Conservation (phyloP, 1,140 invertebrate species). For the Pseudomyrmex flavicornis region DNA sequence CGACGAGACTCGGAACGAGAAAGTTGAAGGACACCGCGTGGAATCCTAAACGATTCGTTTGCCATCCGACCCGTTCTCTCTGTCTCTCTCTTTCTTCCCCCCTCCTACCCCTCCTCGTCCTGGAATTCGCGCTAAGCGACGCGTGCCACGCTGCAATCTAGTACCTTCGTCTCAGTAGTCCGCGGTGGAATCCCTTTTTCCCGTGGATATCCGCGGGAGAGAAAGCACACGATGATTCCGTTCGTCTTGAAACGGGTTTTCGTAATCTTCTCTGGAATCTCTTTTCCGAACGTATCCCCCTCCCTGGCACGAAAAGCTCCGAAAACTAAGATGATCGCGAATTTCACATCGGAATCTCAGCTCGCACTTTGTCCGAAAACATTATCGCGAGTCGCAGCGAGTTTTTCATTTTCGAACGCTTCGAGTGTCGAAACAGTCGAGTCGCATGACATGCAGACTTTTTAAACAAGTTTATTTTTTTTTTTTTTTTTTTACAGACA, state of each 20-base stretch:
- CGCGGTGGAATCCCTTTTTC: conserved; percentile 65
- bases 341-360: conserved; percentile 25
- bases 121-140: conserved; percentile 73
- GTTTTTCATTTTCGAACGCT: neutral
- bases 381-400: conserved; percentile 13
- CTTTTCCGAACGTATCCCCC: conserved; percentile 56
- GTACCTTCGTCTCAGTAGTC: conserved; percentile 59
- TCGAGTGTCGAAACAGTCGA: neutral
- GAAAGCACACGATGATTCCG: conserved; percentile 73
- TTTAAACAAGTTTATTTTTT: neutral
- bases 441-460: neutral
- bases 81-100: neutral
- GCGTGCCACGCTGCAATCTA: conserved; percentile 72
- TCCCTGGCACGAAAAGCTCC: neutral
- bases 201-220: conserved; percentile 60
- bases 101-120: conserved; percentile 46
- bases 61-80: conserved; percentile 55
- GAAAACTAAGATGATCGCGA: conserved; percentile 35
- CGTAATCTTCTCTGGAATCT: conserved; percentile 72
- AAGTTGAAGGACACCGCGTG: conserved; percentile 49
- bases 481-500: neutral
- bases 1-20: conserved; percentile 29
- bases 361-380: neutral
- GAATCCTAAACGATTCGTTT: conserved; percentile 73
- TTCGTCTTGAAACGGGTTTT: conserved; percentile 67